These are phyloP conservation scores for Sigmodon hispidus DNA, from an alignment of 2,113 vertebrate species.

Conservation along the genomic window DNA sequence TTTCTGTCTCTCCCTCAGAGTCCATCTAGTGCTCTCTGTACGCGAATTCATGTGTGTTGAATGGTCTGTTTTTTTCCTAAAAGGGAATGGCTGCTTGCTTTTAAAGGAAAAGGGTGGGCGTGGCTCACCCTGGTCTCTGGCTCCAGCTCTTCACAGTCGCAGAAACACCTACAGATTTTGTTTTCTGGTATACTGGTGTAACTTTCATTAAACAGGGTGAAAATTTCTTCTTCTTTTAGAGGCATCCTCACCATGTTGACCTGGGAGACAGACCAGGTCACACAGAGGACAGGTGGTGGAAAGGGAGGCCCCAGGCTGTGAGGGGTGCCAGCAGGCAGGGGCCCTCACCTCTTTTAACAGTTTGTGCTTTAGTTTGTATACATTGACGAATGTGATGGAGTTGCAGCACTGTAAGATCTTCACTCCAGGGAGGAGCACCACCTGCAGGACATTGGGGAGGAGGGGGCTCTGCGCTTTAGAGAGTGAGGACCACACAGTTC, in stretches of 20 bases:
- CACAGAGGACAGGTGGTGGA: background rate
- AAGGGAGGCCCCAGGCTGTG: too few species aligned
- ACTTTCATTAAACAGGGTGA: constrained; percentile 32
- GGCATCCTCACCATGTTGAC: constrained; percentile 73
- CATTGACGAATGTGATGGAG: constrained; percentile 81
- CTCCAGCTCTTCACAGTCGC: constrained; percentile 73
- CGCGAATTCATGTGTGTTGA: background rate
- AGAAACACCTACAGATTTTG: constrained; percentile 67
- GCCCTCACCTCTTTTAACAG: constrained; percentile 78
- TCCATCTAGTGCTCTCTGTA: background rate
- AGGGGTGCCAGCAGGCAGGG: background rate
- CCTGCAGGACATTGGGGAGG: constrained; percentile 62
- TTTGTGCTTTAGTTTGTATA: constrained; percentile 74
- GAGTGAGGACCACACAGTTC: background rate
- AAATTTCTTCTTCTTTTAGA: constrained; percentile 79
- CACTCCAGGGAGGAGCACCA: constrained; percentile 73
- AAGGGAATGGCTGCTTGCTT: background rate
- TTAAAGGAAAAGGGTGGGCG: background rate
- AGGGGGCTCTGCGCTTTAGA: background rate
- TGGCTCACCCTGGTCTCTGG: constrained; percentile 77
- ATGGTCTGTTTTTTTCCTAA: background rate
- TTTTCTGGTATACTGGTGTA: background rate
- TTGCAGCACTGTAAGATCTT: constrained; percentile 84
- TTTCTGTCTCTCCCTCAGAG: too few species aligned
- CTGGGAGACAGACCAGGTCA: constrained; percentile 71